Conservation (phyloP, 2,888 invertebrate genomes). For the Apamea epomidion region DNA sequence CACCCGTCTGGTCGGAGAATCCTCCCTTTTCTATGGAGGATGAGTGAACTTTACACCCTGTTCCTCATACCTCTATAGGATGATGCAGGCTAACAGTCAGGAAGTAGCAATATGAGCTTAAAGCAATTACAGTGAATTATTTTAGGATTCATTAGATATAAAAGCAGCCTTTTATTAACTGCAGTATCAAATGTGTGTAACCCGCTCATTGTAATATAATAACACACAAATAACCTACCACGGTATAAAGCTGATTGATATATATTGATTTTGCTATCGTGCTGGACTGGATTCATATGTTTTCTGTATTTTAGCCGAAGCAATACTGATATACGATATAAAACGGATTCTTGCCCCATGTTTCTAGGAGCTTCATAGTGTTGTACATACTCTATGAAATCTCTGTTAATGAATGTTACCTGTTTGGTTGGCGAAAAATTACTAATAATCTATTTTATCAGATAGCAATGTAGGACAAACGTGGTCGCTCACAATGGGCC, state of each 20-base stretch:
- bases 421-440: neutral
- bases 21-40: too few relatives aligned
- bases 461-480: too few relatives aligned
- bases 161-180: neutral
- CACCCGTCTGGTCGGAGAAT: too few relatives aligned
- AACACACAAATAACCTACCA: conserved; percentile 60
- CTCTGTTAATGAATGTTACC: neutral
- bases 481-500: too few relatives aligned
- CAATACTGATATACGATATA: neutral
- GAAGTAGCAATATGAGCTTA: neutral
- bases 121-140: too few relatives aligned
- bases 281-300: conserved; percentile 21
- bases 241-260: conserved; percentile 44
- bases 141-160: neutral
- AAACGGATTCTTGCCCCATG: neutral
- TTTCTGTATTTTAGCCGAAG: neutral
- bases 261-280: conserved; percentile 48
- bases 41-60: too few relatives aligned
- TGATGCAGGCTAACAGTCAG: neutral
- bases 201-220: conserved; percentile 26
- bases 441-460: too few relatives aligned
- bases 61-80: too few relatives aligned
- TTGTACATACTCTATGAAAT: too few relatives aligned
- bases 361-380: too few relatives aligned
- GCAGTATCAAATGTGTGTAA: conserved; percentile 43